Evolutionary conservation across 1,140 invertebrate genomes (phyloP).

Genomic region (Matsumurasca onukii): DNA sequence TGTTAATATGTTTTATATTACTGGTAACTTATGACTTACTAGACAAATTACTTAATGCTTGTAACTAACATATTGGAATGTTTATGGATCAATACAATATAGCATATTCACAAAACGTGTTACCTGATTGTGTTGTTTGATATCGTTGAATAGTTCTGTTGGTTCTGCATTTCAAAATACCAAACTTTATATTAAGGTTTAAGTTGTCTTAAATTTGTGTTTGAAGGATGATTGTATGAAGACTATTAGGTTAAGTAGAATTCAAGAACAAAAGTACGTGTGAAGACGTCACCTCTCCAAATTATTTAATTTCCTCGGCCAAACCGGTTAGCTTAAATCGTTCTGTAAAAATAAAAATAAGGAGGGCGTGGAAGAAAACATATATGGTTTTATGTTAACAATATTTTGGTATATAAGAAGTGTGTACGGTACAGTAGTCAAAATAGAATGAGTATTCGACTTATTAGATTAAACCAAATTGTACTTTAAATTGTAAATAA

Average conservation of each 20-base stretch:
- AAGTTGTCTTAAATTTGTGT: too few species aligned
- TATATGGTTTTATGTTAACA: neutral
- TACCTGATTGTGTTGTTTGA: neutral
- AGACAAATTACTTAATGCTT: neutral
- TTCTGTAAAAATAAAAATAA: slow-evolving; percentile 2
- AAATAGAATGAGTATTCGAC: neutral
- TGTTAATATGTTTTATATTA: slow-evolving; percentile 20
- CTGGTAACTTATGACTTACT: slow-evolving; percentile 7
- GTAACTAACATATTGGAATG: slow-evolving; percentile 10
- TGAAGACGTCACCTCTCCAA: neutral
- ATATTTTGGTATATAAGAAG: neutral
- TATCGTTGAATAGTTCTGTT: neutral
- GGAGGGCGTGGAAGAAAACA: neutral
- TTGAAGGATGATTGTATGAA: too few species aligned
- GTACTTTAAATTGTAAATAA: slow-evolving; percentile 21
- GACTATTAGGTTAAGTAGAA: too few species aligned
- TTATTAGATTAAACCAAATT: slow-evolving; percentile 4
- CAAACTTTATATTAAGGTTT: too few species aligned
- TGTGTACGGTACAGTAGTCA: neutral
- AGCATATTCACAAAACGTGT: neutral
- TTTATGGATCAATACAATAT: neutral
- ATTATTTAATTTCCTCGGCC: neutral
- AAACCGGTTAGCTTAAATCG: neutral
- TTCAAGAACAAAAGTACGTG: too few species aligned
- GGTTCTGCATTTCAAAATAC: neutral